Conservation (phyloP, 1,140 invertebrate genomes). For the Cotesia chilonis region DNA sequence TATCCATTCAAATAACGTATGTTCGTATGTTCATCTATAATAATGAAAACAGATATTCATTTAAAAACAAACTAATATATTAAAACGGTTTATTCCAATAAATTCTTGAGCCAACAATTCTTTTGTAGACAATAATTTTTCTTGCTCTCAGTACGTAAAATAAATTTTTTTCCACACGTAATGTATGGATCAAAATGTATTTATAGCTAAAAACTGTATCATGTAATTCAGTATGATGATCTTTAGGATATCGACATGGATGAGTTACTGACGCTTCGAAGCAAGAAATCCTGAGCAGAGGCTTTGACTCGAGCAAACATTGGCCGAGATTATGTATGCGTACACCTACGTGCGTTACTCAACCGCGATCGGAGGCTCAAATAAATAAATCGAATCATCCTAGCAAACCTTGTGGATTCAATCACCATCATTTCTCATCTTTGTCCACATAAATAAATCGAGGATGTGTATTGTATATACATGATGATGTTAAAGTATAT, state of each 20-base stretch:
- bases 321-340: conserved; percentile 20
- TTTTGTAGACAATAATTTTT: too few species aligned
- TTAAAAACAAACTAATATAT: too few species aligned
- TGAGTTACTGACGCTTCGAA: not conserved
- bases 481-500: not conserved
- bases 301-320: conserved; percentile 35
- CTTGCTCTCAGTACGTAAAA: too few species aligned
- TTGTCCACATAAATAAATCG: not conserved
- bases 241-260: not conserved
- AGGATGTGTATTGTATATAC: not conserved
- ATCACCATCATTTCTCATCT: conserved; percentile 15
- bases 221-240: not conserved
- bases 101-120: too few species aligned
- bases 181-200: too few species aligned
- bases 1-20: too few species aligned
- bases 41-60: too few species aligned
- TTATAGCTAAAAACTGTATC: not conserved
- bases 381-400: conserved; percentile 47
- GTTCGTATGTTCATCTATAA: too few species aligned
- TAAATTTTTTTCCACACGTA: too few species aligned
- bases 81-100: too few species aligned
- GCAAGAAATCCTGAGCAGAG: conserved; percentile 30
- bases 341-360: conserved; percentile 10
- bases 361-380: conserved; percentile 33
- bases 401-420: conserved; percentile 18